phyloP scores from a whole-genome alignment of 2,888 invertebrate genomes.

The Campopleginae sp. region DNA sequence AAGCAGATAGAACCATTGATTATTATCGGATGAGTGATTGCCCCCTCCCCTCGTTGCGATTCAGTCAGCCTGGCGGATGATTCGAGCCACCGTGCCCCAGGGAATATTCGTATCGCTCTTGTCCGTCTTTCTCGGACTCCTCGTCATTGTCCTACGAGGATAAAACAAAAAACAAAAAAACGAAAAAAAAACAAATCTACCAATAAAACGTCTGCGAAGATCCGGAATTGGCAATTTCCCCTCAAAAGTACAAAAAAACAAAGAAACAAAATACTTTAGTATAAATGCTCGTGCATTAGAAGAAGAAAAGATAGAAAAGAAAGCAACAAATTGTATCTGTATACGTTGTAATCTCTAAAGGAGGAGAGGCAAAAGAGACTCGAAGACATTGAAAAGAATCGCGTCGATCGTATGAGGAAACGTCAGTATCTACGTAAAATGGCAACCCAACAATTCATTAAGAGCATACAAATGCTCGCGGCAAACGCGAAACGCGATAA shows the following conservation, averaged over 20 bases:
- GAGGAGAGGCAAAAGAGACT: conserved; percentile 91
- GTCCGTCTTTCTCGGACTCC: conserved; percentile 78
- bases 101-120: conserved; percentile 79
- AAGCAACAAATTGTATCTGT: conserved; percentile 54
- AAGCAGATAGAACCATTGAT: conserved; percentile 38
- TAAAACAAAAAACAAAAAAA: conserved; percentile 60
- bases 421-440: conserved; percentile 89
- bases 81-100: conserved; percentile 77
- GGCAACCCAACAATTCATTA: conserved; percentile 92
- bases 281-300: conserved; percentile 48
- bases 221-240: conserved; percentile 44
- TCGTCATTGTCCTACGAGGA: conserved; percentile 74
- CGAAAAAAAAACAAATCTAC: conserved; percentile 8
- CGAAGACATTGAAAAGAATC: conserved; percentile 90
- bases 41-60: conserved; percentile 63
- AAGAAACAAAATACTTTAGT: conserved; percentile 25
- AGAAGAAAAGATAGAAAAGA: conserved; percentile 16
- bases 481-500: conserved; percentile 89
- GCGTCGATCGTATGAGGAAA: conserved; percentile 88
- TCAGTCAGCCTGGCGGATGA: conserved; percentile 80
- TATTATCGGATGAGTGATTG: conserved; percentile 52
- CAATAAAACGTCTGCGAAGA: conserved; percentile 21
- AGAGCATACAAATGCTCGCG: conserved; percentile 94
- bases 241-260: conserved; percentile 16
- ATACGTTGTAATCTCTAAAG: conserved; percentile 81